phyloP scores from a whole-genome alignment of 2,113 vertebrate genomes.

The Sardina pilchardus region DNA sequence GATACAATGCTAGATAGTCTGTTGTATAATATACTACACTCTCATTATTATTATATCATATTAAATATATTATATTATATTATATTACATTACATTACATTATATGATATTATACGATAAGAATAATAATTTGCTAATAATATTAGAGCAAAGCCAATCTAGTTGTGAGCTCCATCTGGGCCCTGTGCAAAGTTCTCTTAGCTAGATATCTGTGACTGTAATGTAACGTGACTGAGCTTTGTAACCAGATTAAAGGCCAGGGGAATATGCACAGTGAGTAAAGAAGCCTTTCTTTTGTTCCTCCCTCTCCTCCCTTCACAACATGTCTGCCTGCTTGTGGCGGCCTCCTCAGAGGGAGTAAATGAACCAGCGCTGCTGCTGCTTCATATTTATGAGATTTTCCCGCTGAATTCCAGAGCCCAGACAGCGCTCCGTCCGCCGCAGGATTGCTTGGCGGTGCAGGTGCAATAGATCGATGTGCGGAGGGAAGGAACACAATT shows the following conservation, averaged over 20 bases:
- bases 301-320: too few relatives aligned
- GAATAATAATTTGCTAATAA: too few relatives aligned
- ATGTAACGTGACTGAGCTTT: neutral
- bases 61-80: neutral
- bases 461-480: constrained; percentile 48
- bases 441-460: constrained; percentile 32
- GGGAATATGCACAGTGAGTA: neutral
- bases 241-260: neutral
- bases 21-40: neutral
- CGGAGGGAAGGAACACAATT: constrained; percentile 51
- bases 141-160: too few relatives aligned
- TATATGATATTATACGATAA: neutral
- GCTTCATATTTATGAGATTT: constrained; percentile 23
- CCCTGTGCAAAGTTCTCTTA: neutral
- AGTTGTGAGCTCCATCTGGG: neutral
- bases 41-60: neutral
- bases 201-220: neutral
- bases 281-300: neutral
- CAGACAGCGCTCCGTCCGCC: constrained; percentile 10
- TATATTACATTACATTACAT: neutral
- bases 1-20: neutral
- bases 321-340: neutral
- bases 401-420: neutral
- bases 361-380: neutral
- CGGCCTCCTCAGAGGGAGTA: constrained; percentile 8